Base-by-base conservation (phyloP, 1,140 invertebrate genomes). In the Sminthurinus signatus region DNA sequence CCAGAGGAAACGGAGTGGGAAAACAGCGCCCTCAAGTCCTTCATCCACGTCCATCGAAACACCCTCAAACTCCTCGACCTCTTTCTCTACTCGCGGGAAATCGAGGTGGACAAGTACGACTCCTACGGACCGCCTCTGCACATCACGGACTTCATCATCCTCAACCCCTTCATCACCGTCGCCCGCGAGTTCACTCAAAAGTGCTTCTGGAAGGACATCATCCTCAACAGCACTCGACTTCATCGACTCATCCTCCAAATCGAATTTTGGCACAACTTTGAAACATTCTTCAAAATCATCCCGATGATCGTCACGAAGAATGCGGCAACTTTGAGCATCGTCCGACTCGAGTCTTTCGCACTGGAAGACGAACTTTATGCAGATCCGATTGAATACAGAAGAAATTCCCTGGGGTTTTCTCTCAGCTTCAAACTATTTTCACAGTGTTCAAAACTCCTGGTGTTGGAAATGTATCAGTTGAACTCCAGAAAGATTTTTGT, bases 241-340 rank as follows among this genome's bases (percentile, higher is more conserved):
- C 5, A 48, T 19, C 46, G 46, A 48, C 46, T 48, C 46, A 48
- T 48, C 46, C 46, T 48, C 21, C 46, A 48, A 23, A 48, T 48
- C 5, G 46, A 48, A 48, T 48, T 48, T 19, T 48, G 46, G 46
- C 46, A 48, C 19, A 48, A 48, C 19, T 48, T 14, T 19, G 15
- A 8, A 10, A 19, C 10, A 10, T 48, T 48, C 21, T 48, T 48
- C 46, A 23, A 19, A 5, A 19, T 48, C 15, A 19, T 19, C 5
- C 19, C 46, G 8, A 23, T 23, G 8, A 48, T 48, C 46, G 5
- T 48, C 15, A 19, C 8, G 19, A 15, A 23, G 21, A 48, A 48
- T 48, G 8, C 46, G 8, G 8, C 5, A 8, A 48, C 46, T 8
- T 19, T 48, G 8, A 48, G 10, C 46, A 48, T 48, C 8, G 21